Percentiles rank a stretch among this genome's conserved stretches.
Evolutionary conservation across 1,140 invertebrate genomes (phyloP).

Genomic region (Sycobia sp.): DNA sequence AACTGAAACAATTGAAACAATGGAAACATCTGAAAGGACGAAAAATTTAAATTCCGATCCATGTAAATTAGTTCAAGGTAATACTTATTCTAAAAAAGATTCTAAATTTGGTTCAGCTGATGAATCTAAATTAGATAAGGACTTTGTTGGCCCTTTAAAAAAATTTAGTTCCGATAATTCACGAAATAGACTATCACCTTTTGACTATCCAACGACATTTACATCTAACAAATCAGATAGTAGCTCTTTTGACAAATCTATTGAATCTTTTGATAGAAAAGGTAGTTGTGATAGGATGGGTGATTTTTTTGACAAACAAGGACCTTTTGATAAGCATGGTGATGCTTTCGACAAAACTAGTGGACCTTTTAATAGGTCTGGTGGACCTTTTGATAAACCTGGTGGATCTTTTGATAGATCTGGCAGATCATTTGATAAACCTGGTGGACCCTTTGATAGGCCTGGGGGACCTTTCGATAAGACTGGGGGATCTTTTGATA

Average conservation of each 20-base stretch:
- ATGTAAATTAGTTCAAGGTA: too few species aligned
- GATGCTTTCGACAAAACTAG: neutral
- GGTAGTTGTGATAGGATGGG: too few species aligned
- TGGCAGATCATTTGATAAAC: neutral
- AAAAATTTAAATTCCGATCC: too few species aligned
- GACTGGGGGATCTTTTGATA: constrained; percentile 17
- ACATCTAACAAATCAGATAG: neutral
- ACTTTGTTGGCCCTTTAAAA: neutral
- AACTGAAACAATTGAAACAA: too few species aligned
- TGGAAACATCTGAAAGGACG: too few species aligned
- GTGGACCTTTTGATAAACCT: constrained; percentile 2
- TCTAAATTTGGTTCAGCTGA: too few species aligned
- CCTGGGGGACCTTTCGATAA: constrained; percentile 12
- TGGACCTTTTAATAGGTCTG: neutral
- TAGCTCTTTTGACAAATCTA: neutral
- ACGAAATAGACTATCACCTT: neutral
- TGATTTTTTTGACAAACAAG: neutral
- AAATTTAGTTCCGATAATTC: neutral
- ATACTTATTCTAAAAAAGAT: too few species aligned
- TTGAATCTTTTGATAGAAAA: neutral
- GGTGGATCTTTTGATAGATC: neutral
- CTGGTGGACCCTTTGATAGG: constrained; percentile 6
- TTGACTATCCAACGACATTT: constrained; percentile 1
- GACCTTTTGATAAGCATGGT: neutral
- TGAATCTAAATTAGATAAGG: too few species aligned